These are phyloP conservation scores for Caenorhabditis briggsae DNA, from an alignment of 1,140 invertebrate genomes.

Conservation along the genomic window DNA sequence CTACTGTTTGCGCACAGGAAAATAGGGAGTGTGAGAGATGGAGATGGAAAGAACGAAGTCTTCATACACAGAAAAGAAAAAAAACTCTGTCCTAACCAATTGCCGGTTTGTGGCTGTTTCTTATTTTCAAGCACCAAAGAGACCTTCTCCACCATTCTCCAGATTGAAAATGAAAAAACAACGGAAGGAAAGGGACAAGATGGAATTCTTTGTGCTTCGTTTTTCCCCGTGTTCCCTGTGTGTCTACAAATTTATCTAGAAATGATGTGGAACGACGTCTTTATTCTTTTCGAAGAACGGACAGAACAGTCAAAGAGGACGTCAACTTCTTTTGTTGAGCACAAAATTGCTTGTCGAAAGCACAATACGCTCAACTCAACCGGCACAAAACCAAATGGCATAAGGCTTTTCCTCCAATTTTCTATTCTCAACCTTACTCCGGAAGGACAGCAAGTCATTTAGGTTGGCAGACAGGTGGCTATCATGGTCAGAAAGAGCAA, in stretches of 20 bases:
- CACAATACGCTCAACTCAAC: constrained; percentile 47
- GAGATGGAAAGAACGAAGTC: constrained; percentile 5
- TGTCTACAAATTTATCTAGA: neutral
- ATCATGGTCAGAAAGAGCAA: constrained; percentile 1
- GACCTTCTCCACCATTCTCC: constrained; percentile 35
- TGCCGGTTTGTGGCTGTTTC: neutral
- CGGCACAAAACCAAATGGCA: constrained; percentile 42
- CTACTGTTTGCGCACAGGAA: constrained; percentile 37
- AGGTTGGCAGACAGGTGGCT: constrained; percentile 49
- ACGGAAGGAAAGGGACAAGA: constrained; percentile 5
- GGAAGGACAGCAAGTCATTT: constrained; percentile 52
- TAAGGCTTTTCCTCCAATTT: neutral
- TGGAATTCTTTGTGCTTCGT: constrained; percentile 35
- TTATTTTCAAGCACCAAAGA: constrained; percentile 21
- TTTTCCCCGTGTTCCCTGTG: neutral
- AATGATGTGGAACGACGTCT: constrained; percentile 45
- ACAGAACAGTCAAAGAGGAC: constrained; percentile 33
- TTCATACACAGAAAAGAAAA: constrained; percentile 19
- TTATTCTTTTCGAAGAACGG: constrained; percentile 25
- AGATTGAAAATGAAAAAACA: constrained; percentile 41
- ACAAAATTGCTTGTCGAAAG: constrained; percentile 8
- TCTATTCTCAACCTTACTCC: neutral
- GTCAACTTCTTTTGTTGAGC: constrained; percentile 40
- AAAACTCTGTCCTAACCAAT: constrained; percentile 31
- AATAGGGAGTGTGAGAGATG: neutral